Conservation (phyloP, 2,888 invertebrate species). For the Koerneria pararmatus region DNA sequence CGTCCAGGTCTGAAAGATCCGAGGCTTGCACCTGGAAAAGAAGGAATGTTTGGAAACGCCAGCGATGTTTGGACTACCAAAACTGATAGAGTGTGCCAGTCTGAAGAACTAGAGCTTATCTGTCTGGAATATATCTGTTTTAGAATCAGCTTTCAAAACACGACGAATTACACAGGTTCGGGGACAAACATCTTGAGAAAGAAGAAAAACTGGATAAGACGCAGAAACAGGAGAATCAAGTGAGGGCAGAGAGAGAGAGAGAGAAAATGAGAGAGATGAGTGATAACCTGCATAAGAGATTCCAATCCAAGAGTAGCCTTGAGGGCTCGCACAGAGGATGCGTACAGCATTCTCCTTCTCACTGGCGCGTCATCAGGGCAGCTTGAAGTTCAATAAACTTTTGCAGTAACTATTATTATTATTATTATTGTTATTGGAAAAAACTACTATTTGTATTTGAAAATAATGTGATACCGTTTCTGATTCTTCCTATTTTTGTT, state of each 20-base stretch:
- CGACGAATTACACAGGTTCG: too few species aligned
- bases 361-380: conserved; percentile 60
- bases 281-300: conserved; percentile 58
- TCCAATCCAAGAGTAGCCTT: conserved; percentile 59
- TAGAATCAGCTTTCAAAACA: too few species aligned
- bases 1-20: conserved; percentile 59
- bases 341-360: conserved; percentile 59
- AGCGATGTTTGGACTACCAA: not conserved
- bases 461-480: too few species aligned
- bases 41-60: not conserved
- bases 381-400: conserved; percentile 37
- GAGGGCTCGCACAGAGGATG: conserved; percentile 59
- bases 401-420: not conserved
- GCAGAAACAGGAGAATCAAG: too few species aligned
- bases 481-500: too few species aligned
- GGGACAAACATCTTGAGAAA: too few species aligned
- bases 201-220: not conserved
- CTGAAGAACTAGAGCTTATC: not conserved
- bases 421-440: conserved; percentile 19
- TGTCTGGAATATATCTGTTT: not conserved
- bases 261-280: too few species aligned
- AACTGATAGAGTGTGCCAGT: not conserved
- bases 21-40: conserved; percentile 47
- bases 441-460: too few species aligned
- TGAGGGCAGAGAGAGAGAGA: too few species aligned